Evolutionary conservation across 2,888 invertebrate genomes (phyloP).

Genomic region (Eilema griseolum): DNA sequence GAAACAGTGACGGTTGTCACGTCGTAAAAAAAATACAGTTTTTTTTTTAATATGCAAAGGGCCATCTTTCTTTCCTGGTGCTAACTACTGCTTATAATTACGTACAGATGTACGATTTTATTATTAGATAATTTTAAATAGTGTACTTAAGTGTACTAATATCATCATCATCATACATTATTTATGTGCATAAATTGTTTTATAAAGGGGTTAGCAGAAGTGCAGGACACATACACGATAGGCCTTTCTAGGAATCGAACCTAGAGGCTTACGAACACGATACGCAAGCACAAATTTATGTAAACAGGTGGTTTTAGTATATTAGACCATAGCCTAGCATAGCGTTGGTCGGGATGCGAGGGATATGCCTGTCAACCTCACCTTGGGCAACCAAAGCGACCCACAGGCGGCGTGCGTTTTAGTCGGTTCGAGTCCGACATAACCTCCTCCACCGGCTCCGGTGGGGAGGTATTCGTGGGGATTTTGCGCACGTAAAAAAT

Average conservation of each 20-base stretch:
- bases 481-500: too few relatives aligned
- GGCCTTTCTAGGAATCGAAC: not conserved
- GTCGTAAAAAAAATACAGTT: not conserved
- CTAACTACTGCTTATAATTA: not conserved
- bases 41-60: not conserved
- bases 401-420: too few relatives aligned
- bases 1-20: not conserved
- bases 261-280: not conserved
- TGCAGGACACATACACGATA: not conserved
- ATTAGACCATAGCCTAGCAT: too few relatives aligned
- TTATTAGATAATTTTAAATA: not conserved
- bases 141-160: not conserved
- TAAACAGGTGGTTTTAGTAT: too few relatives aligned
- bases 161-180: not conserved
- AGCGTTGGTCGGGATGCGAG: too few relatives aligned
- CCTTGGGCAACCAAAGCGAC: too few relatives aligned
- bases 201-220: not conserved
- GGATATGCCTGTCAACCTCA: too few relatives aligned
- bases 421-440: too few relatives aligned
- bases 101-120: not conserved
- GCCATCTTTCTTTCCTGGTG: not conserved
- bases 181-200: not conserved
- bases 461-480: too few relatives aligned
- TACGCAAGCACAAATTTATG: too few relatives aligned
- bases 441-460: too few relatives aligned